Percentiles rank a stretch among this genome's conserved stretches.
Evolutionary conservation across 2,113 vertebrate genomes (phyloP).

Genomic region (Periophthalmus modestus): DNA sequence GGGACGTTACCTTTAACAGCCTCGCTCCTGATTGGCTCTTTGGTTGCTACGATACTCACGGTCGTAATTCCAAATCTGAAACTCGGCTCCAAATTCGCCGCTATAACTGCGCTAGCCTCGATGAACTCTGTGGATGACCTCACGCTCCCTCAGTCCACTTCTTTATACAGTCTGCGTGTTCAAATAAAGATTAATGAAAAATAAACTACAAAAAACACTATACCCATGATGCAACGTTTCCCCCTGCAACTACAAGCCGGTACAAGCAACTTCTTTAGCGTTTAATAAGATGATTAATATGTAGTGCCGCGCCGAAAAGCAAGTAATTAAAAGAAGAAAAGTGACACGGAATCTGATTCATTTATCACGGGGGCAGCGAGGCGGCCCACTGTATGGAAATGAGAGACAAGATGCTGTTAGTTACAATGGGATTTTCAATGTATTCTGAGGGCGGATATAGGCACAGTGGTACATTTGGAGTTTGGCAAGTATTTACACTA

Average conservation of each 20-base stretch:
- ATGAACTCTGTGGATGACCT: too few relatives aligned
- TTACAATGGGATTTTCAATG: neutral
- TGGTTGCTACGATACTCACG: too few relatives aligned
- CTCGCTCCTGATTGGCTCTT: too few relatives aligned
- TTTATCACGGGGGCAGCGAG: constrained; percentile 30
- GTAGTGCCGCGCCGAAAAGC: constrained; percentile 30
- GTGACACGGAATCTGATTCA: constrained; percentile 33
- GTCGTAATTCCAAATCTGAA: too few relatives aligned
- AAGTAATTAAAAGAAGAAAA: constrained; percentile 32
- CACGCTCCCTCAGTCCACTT: too few relatives aligned
- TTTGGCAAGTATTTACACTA: neutral
- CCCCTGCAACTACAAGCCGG: neutral
- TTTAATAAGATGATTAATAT: constrained; percentile 36
- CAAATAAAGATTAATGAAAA: neutral
- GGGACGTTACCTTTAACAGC: too few relatives aligned
- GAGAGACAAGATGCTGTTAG: constrained; percentile 1
- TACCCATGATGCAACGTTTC: neutral
- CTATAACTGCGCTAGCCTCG: too few relatives aligned
- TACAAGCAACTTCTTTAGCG: constrained; percentile 15
- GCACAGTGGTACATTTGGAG: neutral
- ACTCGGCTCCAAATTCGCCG: too few relatives aligned
- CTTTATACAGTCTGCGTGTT: too few relatives aligned
- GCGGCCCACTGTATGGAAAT: constrained; percentile 31
- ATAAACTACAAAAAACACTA: constrained; percentile 9
- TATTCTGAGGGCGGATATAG: neutral